Conservation (phyloP, 2,888 invertebrate species). For the Hydrotaea cyrtoneurina region DNA sequence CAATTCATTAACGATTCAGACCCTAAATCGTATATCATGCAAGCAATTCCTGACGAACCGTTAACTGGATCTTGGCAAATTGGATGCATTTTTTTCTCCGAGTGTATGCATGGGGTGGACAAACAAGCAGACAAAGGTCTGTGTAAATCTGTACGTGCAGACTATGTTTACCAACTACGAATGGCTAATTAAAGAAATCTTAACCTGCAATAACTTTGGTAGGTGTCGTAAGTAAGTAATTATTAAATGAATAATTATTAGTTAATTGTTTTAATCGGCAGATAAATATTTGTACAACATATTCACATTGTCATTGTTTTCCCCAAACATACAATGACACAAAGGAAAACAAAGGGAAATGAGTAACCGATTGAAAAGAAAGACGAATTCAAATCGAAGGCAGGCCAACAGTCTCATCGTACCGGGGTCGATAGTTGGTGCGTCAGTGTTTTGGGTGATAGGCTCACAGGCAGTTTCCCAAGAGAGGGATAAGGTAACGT, state of each 20-base stretch:
- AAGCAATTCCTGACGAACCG: too few species aligned
- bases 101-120: too few species aligned
- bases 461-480: too few species aligned
- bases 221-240: not conserved
- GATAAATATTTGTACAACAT: not conserved
- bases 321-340: not conserved
- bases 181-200: constrained; percentile 6
- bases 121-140: too few species aligned
- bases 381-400: constrained; percentile 3
- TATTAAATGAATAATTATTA: not conserved
- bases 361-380: constrained; percentile 4
- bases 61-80: too few species aligned
- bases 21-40: too few species aligned
- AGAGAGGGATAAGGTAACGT: too few species aligned
- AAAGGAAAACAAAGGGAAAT: constrained; percentile 1
- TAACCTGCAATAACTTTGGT: not conserved
- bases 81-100: too few species aligned
- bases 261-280: not conserved
- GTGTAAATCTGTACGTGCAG: too few species aligned
- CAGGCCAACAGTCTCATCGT: too few species aligned
- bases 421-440: not conserved
- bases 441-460: too few species aligned
- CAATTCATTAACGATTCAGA: too few species aligned
- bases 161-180: not conserved
- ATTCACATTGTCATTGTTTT: not conserved